phyloP scores from a whole-genome alignment of 2,113 vertebrate genomes.

The Synodontis membranacea region DNA sequence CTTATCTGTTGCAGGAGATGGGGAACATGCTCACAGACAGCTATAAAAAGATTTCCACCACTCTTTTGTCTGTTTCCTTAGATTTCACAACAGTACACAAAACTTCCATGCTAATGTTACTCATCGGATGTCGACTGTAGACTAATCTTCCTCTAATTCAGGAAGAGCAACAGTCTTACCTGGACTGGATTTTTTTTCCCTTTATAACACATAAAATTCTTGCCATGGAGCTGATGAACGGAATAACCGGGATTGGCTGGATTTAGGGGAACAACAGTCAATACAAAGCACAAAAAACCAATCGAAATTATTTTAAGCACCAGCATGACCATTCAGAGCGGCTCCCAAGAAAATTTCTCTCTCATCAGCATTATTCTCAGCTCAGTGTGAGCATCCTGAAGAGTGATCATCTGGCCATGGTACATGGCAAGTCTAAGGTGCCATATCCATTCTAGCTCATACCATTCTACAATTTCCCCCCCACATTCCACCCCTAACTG shows the following conservation, averaged over 20 bases:
- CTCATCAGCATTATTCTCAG: slow-evolving; percentile 86
- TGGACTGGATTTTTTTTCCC: neutral
- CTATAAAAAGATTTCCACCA: slow-evolving; percentile 87
- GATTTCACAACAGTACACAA: neutral
- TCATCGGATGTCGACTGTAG: slow-evolving; percentile 8
- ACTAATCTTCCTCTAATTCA: neutral
- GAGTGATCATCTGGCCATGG: slow-evolving; percentile 90
- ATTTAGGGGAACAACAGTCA: neutral
- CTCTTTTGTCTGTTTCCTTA: slow-evolving; percentile 37
- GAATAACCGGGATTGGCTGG: neutral
- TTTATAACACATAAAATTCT: neutral
- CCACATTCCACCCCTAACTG: slow-evolving; percentile 36
- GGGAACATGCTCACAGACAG: slow-evolving; percentile 87
- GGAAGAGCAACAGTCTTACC: neutral
- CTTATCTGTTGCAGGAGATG: slow-evolving; percentile 83
- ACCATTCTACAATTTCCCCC: slow-evolving; percentile 2
- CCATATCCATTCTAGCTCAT: slow-evolving; percentile 63
- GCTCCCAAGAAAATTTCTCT: neutral
- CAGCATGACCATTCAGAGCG: neutral
- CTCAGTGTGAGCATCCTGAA: slow-evolving; percentile 89
- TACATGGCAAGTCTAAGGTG: slow-evolving; percentile 80
- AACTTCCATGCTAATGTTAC: neutral
- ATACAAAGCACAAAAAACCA: neutral
- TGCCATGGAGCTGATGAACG: neutral
- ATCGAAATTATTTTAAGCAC: neutral